Percentiles rank a stretch among this genome's conserved stretches.
Evolutionary conservation across 2,113 vertebrate species (phyloP).

Genomic region (Ailurus styani): DNA sequence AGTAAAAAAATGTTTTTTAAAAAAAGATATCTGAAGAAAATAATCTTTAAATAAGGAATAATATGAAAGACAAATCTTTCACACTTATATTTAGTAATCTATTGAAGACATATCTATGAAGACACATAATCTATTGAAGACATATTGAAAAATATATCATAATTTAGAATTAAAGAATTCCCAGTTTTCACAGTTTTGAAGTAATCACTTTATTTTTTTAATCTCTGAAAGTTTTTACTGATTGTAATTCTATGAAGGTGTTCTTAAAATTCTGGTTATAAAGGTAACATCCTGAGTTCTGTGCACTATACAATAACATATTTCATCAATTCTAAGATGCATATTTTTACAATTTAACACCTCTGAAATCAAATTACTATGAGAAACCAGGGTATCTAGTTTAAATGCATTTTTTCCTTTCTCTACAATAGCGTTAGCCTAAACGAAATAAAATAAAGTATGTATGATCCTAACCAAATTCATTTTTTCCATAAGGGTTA

Average conservation of each 20-base stretch:
- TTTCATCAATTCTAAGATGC: background rate
- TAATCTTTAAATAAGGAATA: background rate
- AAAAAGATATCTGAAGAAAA: background rate
- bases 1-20: no score
- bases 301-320: background rate
- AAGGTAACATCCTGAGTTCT: background rate
- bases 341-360: background rate
- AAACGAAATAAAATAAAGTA: background rate
- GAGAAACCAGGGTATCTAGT: background rate
- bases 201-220: background rate
- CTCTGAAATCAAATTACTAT: background rate
- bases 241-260: background rate
- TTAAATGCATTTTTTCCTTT: background rate
- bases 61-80: background rate
- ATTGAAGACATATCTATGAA: no score
- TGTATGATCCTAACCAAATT: background rate
- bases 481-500: background rate
- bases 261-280: background rate
- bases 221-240: background rate
- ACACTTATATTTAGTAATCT: background rate
- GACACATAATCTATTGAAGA: no score
- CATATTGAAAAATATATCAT: background rate
- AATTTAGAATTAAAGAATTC: conserved; percentile 13
- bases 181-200: background rate
- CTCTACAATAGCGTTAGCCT: background rate